Evolutionary conservation across 2,888 invertebrate genomes (phyloP), one percentile per base, ranked within the genome.

Genomic region (Callosobruchus maculatus): DNA sequence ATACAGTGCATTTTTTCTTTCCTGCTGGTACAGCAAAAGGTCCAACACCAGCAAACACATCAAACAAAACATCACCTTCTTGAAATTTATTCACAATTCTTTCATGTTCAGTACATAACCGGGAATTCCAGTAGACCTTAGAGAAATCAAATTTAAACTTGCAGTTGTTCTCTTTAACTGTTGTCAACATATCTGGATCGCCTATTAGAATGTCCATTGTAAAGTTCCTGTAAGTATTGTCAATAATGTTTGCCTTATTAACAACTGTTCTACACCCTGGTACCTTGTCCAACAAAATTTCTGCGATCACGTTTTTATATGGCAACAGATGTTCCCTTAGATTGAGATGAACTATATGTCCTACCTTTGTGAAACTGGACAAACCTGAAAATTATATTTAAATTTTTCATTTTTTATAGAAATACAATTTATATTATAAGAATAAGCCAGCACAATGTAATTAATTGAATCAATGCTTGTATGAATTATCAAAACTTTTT

Each of bases 1-100:
- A 90, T 21, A 98, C 97, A 75, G 83, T 88, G 78, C 93, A 91
- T 70, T 90, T 90, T 76, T 89, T 90, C 84, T 92, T 94, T 0
- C 94, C 95, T 0, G 95, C 95, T 0, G 98, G 98, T 73, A 99
- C 89, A 5, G 97, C 91, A 87, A 99, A 99, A 0, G 99, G 99
- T 0, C 99, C 99, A 20, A 99, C 95, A 9, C 99, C 99, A 80
- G 98, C 97, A 88, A 98, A 99, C 0, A 98, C 93, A 89, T 99
- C 99, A 87, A 97, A 99, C 0, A 99, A 88, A 3, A 95, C 88
- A 88, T 97, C 96, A 0, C 88, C 89, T 0, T 88, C 83, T 72
- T 90, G 88, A 0, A 97, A 83, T 73, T 90, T 85, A 69, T 91
- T 88, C 0, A 95, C 88, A 76, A 99, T 92, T 83, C 95, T 90